phyloP scores from a whole-genome alignment of 2,113 vertebrate genomes.

The Probosciger aterrimus region DNA sequence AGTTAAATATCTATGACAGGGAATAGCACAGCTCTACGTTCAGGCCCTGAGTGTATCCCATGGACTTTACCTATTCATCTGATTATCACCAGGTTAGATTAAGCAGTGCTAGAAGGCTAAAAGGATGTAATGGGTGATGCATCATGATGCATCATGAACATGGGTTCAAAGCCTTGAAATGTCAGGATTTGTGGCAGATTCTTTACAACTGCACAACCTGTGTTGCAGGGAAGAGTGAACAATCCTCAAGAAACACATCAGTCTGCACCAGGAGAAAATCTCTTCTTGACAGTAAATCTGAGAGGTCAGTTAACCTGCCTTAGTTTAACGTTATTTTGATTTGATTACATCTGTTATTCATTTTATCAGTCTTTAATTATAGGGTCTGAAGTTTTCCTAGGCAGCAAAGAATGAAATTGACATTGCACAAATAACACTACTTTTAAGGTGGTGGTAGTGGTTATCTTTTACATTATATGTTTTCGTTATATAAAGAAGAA shows the following conservation, averaged over 20 bases:
- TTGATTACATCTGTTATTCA: neutral
- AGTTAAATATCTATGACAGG: neutral
- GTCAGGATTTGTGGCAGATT: neutral
- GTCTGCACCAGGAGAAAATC: neutral
- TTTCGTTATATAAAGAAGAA: neutral
- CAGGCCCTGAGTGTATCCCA: neutral
- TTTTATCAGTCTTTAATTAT: neutral
- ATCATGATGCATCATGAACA: neutral
- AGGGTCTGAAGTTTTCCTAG: neutral
- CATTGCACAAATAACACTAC: neutral
- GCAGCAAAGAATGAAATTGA: neutral
- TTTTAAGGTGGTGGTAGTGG: neutral
- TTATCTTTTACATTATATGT: neutral
- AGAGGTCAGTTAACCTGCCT: neutral
- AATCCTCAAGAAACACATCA: neutral
- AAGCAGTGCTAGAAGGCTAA: neutral
- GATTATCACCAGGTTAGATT: neutral
- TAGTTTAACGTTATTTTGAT: neutral
- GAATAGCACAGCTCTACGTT: neutral
- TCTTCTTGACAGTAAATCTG: neutral
- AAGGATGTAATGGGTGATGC: neutral
- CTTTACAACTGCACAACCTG: neutral
- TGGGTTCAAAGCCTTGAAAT: neutral
- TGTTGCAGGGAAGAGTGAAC: neutral
- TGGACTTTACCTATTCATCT: neutral